Evolutionary conservation across 2,113 vertebrate genomes (phyloP), one percentile per base, ranked within the genome.

Genomic region (Daphoenositta chrysoptera): DNA sequence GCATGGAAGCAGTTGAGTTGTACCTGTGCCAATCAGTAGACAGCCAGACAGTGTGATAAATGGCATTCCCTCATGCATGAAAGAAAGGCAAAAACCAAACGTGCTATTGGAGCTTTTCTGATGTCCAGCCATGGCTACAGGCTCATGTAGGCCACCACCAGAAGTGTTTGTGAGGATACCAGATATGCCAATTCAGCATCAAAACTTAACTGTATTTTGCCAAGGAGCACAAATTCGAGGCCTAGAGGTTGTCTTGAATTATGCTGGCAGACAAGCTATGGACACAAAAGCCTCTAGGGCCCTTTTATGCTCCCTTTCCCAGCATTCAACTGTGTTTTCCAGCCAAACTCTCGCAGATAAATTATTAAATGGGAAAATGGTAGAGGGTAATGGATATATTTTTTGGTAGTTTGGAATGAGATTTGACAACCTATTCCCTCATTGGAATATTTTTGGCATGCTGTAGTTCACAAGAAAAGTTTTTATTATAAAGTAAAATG

Each of bases 391-490:
- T 77, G 45, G 93, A 86, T 94, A 88, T n/a, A 21, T 58, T 83
- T 81, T 93, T 65, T 95, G 90, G 61, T 85, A 86, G 65, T 90
- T 96, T 97, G 92, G 92, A 97, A 78, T 94, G 66, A 91, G 64
- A 95, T 92, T 71, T 97, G 91, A 96, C 91, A 96, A 95, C 72
- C 81, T 93, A 68, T 95, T 97, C 86, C 79, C 92, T 92, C 81
- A 78, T 12, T 94, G 83, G 72, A 95, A 84, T 79, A 95, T 96
- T 97, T 97, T 91, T 96, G 93, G 92, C 91, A 92, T 47, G 44
- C 44, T 87, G 53, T 48, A 84, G 61, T 94, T 96, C 87, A 93
- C 79, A 79, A 93, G 73, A 40, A 92, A 95, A 94, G 45, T 93
- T 97, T 89, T 28, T 65, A 92, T 45, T 76, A 92, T 94, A 81